Base-by-base conservation (phyloP, 1,140 invertebrate species). In the Thaumatotibia leucotreta region DNA sequence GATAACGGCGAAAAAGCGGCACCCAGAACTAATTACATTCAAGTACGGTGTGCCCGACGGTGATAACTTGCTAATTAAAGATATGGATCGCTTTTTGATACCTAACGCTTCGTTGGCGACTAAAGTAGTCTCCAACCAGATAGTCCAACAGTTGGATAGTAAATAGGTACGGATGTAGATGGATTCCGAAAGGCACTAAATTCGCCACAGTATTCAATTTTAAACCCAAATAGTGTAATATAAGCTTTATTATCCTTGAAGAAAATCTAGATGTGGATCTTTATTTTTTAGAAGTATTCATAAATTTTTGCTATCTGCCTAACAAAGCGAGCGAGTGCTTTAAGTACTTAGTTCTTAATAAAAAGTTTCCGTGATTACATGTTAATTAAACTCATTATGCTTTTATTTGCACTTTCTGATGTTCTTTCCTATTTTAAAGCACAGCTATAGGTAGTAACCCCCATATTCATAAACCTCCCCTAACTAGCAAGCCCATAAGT, bases 1-100 rank as follows among this genome's bases (percentile, higher is more conserved):
- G 92, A 99, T 99, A 67, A 99, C 98, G 0, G 98, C 97, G 8
- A 97, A 98, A 84, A 98, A 98, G 84, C 94, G 95, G 64, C 95
- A 97, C 88, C 97, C 98, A 0, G 97, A 99, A 86, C 90, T 99
- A 66, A 99, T 99, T 67, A 99, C 98, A 2, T 98, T 99, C 84
- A 98, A 98, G 86, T 98, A 98, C 82, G 97, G 97, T 11, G 93
- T 94, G 27, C 94, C 94, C 54, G 93, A 94, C 77, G 95, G 95
- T 27, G 95, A 96, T 67, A 94, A 94, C 22, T 88, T 95, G 61
- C 91, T 94, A 27, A 95, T 97, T 62, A 91, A 90, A 75, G 97
- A 98, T 87, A 96, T 98, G 94, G 97, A 98, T 91, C 94, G 95
- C 70, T 98, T 98, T 92, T 92, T 98, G 62, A 98, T 99, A 81